Base-by-base conservation (phyloP, 2,888 invertebrate genomes). In the Dione vanillae region DNA sequence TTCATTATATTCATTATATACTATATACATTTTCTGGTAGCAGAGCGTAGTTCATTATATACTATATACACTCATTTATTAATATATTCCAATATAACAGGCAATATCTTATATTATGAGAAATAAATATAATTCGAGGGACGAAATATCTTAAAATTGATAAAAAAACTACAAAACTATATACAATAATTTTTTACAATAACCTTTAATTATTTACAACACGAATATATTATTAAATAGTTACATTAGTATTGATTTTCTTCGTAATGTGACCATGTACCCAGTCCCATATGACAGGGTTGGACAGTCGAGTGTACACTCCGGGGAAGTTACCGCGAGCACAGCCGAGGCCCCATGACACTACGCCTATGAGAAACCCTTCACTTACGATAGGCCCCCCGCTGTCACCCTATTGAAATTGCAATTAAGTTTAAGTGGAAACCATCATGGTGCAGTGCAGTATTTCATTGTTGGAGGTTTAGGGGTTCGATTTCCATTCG, bases 251-350 rank as follows among this genome's bases (percentile, higher is more conserved):
- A 8, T 84, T 78, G 0, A 64, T 47, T 27, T 76, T 81, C 66
- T 78, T 79, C 12, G 80, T 77, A 70, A 92, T 85, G 72, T 90
- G 83, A 0, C 74, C 75, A 16, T 89, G 80, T 9, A 93, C 78
- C 92, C 91, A 93, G 78, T 92, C 91, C 86, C 87, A 88, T 35
- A 92, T 86, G 19, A 82, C 68, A 0, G 86, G 85, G 75, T 86
- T 75, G 0, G 92, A 80, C 1, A 94, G 88, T 0, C 93, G 80
- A 0, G 92, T 87, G 85, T 94, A 94, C 0, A 94, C 93, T 0
- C 94, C 94, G 1, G 94, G 94, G 82, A 92, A 94, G 84, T 93
- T 92, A 9, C 93, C 93, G 1, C 93, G 82, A 0, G 94, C 92
- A 65, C 93, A 93, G 9, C 93, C 93, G 2, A 92, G 83, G 0